These are phyloP conservation scores for Nothobranchius furzeri DNA, from an alignment of 2,113 vertebrate species.

Conservation along the genomic window DNA sequence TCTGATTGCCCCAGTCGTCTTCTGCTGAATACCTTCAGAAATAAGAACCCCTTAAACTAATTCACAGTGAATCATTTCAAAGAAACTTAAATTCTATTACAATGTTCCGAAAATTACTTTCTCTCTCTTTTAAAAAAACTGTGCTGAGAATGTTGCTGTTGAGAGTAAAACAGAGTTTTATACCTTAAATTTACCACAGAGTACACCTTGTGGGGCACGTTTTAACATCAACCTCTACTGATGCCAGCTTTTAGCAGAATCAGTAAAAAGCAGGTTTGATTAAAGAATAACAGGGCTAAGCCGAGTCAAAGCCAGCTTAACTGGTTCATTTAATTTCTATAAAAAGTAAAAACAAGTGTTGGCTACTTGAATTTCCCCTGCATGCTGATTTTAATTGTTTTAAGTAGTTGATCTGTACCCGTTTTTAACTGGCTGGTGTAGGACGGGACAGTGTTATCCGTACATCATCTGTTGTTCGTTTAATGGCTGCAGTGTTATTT, in stretches of 20 bases:
- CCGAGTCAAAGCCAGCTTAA: background rate
- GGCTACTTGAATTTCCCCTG: slow-evolving; percentile 32
- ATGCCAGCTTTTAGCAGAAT: background rate
- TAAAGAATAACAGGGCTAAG: slow-evolving; percentile 1
- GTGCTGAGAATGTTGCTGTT: background rate
- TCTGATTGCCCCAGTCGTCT: slow-evolving; percentile 58
- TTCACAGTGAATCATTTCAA: slow-evolving; percentile 74
- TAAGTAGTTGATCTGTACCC: background rate
- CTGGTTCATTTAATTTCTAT: slow-evolving; percentile 3
- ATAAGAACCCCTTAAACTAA: slow-evolving; percentile 51
- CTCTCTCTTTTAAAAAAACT: background rate
- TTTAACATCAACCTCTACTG: background rate
- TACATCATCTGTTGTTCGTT: no score
- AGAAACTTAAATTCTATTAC: slow-evolving; percentile 65
- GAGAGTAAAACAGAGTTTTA: no score
- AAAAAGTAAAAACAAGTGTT: slow-evolving; percentile 27
- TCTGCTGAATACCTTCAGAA: slow-evolving; percentile 39
- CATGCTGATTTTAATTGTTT: background rate
- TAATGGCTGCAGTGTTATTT: no score
- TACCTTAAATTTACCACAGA: no score
- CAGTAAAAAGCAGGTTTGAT: slow-evolving; percentile 1
- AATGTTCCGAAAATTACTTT: slow-evolving; percentile 69
- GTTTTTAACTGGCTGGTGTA: background rate
- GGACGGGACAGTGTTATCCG: no score
- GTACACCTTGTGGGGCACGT: background rate